These are phyloP conservation scores for Carpatolechia fugitivella DNA, from an alignment of 2,888 invertebrate species.

Conservation along the genomic window DNA sequence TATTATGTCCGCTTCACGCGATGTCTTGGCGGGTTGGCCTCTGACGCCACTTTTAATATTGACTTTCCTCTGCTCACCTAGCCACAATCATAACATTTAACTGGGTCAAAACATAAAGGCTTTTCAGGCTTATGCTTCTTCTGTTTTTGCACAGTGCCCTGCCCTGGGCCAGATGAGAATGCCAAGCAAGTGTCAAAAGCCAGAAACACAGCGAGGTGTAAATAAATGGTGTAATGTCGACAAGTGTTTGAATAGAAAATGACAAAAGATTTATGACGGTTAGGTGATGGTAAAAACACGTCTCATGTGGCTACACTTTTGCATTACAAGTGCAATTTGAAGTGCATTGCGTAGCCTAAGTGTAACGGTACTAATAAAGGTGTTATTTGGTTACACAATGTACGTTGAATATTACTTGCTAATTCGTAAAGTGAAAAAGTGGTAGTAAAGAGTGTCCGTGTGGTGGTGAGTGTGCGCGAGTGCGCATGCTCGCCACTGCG, in stretches of 20 bases:
- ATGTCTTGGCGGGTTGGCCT: constrained; percentile 62
- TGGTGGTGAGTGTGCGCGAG: constrained; percentile 32
- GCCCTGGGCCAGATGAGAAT: neutral
- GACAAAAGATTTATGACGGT: constrained; percentile 43
- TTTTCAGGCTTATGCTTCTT: neutral
- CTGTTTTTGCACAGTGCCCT: neutral
- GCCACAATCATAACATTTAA: constrained; percentile 28
- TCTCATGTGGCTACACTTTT: no score
- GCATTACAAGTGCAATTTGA: neutral
- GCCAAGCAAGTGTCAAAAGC: neutral
- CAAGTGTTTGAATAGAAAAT: constrained; percentile 34
- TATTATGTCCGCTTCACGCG: constrained; percentile 57
- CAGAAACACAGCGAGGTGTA: neutral
- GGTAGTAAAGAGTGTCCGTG: neutral
- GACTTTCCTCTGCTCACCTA: constrained; percentile 45
- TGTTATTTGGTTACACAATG: no score
- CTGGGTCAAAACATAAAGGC: constrained; percentile 33
- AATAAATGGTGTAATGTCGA: constrained; percentile 28
- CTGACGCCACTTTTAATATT: constrained; percentile 51
- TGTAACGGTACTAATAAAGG: no score
- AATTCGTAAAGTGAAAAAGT: no score
- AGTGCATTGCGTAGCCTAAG: neutral
- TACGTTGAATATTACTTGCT: no score
- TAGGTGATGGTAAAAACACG: constrained; percentile 19
- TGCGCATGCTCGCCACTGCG: constrained; percentile 78